Percentiles rank a stretch among this genome's conserved stretches.
These are phyloP conservation scores for Lepidochitona cinerea DNA, from an alignment of 2,888 invertebrate species.

Conservation along the genomic window DNA sequence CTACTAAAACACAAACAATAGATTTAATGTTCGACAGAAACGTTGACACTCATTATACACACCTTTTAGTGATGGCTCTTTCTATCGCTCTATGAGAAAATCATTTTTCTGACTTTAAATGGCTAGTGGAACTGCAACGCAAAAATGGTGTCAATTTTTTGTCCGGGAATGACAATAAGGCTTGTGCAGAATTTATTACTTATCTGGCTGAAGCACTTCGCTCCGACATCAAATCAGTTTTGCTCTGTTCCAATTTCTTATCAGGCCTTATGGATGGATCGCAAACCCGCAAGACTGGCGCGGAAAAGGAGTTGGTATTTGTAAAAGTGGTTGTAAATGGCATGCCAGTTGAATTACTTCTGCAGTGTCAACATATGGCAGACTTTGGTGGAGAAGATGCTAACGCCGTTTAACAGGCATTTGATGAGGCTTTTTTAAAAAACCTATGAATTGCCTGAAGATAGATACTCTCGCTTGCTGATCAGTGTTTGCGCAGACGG, in stretches of 20 bases:
- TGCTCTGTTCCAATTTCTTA: slow-evolving; percentile 1
- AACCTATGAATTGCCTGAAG: too few relatives aligned
- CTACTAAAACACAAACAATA: background rate
- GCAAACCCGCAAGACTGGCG: slow-evolving; percentile 11
- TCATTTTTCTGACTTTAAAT: background rate
- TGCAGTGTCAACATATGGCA: background rate
- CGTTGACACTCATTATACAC: background rate
- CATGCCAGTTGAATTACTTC: background rate
- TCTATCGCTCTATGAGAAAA: background rate
- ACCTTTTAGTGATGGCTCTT: background rate
- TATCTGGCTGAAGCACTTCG: background rate
- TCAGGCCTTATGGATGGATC: slow-evolving; percentile 10
- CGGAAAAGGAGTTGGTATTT: slow-evolving; percentile 12
- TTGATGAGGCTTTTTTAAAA: slow-evolving; percentile 2
- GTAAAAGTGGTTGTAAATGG: slow-evolving; percentile 12
- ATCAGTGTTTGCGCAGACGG: background rate
- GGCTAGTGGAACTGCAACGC: background rate
- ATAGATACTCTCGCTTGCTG: too few relatives aligned
- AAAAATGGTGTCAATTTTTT: slow-evolving; percentile 7
- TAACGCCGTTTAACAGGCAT: background rate
- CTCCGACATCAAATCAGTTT: background rate
- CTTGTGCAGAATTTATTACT: slow-evolving; percentile 3
- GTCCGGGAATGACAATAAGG: slow-evolving; percentile 9
- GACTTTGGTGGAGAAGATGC: slow-evolving; percentile 10
- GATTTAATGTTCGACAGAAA: background rate